Base-by-base conservation (phyloP, 2,797 vertebrate species). In the Oceanodroma leucorhoa region DNA sequence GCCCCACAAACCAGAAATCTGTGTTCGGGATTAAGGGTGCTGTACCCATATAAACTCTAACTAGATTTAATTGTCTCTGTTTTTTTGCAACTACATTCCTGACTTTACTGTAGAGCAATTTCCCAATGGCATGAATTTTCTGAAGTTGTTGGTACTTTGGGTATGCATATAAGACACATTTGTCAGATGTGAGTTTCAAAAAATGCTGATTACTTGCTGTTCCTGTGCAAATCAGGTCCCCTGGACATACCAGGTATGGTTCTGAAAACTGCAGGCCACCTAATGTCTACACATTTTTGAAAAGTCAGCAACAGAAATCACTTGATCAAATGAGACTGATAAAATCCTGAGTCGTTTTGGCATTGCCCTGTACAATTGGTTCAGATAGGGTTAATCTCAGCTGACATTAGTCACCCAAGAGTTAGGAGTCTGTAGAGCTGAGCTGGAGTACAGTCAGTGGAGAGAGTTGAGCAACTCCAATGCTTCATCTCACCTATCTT, bases 361-460 rank as follows among this genome's bases (percentile, higher is more conserved):
- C 19, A 21, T 67, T 55, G 58, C 24, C n/a, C 36, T 32, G 7
- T 61, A 43, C 3, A 53, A 51, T 69, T 71, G 65, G 22, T 80
- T 93, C 71, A 62, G 73, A 38, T 26, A 69, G 34, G 27, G 38
- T 57, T 90, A 43, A 84, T 72, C 24, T 75, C 79, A 79, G 15
- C 18, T 64, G 54, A 30, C 40, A 19, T 76, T 36, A 55, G 55
- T 89, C 60, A 83, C 29, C 30, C 64, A 10, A 32, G 64, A 81
- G 15, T 62, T 18, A 30, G 14, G n/a, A 72, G 40, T 19, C 21
- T 65, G 58, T 26, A 50, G 76, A 78, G 22, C 69, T 83, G 76
- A 61, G 21, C 48, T 64, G 32, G 43, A 87, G 0, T 45, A 27
- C 8, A 83, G 41, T 12, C 58, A 26, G 17, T 20, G 48, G 34